Base-by-base conservation (phyloP, 2,797 vertebrate genomes). In the Thripadectes ignobilis region DNA sequence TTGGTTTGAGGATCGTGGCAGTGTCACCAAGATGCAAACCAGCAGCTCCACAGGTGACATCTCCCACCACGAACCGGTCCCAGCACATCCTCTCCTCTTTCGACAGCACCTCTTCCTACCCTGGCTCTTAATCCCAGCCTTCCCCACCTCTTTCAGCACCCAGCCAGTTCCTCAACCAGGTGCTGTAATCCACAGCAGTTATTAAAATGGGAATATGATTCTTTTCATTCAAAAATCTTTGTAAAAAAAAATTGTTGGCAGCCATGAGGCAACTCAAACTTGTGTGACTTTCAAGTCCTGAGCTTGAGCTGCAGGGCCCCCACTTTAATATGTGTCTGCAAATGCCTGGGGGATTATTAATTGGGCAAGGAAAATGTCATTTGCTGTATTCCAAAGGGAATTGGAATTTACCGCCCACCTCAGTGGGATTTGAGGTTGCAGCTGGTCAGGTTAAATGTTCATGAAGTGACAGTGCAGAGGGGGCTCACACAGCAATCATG, bases 21-120 rank as follows among this genome's bases (percentile, higher is more conserved):
- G 48, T 3, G 2, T 7, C 71, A 14, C 46, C 9, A 2, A 26
- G 63, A 1, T 10, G 58, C 36, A 14, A 58, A 38, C 10, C 38
- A 49, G 58, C 23, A 32, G 43, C 38, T 39, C 54, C 65, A 38
- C 23, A 36, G 52, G 41, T 3, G 12, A 21, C 57, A 3, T 11
- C 32, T 90, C 79, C 52, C 79, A 51, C 16, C 0, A 0, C 1
- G 1, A 65, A 24, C 36, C 34, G 1, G 1, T 48, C 38, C 38
- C 68, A 32, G 26, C 61, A 19, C 0, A 4, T 62, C 39, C 52
- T 69, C 75, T 21, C 67, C 46, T 52, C 82, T 32, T 45, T 29
- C 46, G 30, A 19, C 6, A 34, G 45, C 4, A 0, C 7, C 46
- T 67, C 15, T 19, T 66, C 41, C 61, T 66, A 32, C 32, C 11